These are phyloP conservation scores for Lochmaea capreae DNA, from an alignment of 2,888 invertebrate species.

Conservation along the genomic window DNA sequence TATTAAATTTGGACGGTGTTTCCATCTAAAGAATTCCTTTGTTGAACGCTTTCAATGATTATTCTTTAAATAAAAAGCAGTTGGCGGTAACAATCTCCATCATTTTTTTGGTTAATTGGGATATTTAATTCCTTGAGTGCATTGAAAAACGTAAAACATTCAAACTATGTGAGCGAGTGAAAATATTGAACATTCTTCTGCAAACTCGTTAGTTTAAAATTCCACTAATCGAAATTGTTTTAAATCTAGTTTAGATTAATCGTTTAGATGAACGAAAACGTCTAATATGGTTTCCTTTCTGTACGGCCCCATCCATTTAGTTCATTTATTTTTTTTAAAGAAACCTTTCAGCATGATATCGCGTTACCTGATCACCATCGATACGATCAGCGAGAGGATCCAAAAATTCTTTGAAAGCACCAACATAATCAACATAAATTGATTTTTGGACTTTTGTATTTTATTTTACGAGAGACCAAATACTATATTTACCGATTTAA, in stretches of 20 bases:
- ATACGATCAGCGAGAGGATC: slow-evolving; percentile 49
- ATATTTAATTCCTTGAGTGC: no score
- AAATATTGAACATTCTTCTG: no score
- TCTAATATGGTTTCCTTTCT: background rate
- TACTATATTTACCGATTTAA: background rate
- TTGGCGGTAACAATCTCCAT: background rate
- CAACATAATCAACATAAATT: slow-evolving; percentile 61
- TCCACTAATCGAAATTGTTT: slow-evolving; percentile 1
- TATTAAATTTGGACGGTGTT: slow-evolving; percentile 39
- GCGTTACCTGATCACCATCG: slow-evolving; percentile 50
- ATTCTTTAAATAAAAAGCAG: background rate
- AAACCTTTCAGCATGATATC: slow-evolving; percentile 50
- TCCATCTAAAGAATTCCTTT: background rate
- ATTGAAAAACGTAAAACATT: no score
- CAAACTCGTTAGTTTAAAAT: slow-evolving; percentile 3
- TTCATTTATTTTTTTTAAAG: slow-evolving; percentile 49
- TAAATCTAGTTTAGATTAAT: background rate
- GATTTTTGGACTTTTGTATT: slow-evolving; percentile 61
- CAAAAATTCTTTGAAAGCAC: slow-evolving; percentile 52
- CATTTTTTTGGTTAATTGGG: background rate
- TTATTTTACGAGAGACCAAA: slow-evolving; percentile 51
- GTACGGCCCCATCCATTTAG: slow-evolving; percentile 20
- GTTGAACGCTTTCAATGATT: background rate
- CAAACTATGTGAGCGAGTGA: no score
- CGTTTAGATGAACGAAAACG: background rate